Base-by-base conservation (phyloP, 2,888 invertebrate genomes). In the Microplitis deprimator region DNA sequence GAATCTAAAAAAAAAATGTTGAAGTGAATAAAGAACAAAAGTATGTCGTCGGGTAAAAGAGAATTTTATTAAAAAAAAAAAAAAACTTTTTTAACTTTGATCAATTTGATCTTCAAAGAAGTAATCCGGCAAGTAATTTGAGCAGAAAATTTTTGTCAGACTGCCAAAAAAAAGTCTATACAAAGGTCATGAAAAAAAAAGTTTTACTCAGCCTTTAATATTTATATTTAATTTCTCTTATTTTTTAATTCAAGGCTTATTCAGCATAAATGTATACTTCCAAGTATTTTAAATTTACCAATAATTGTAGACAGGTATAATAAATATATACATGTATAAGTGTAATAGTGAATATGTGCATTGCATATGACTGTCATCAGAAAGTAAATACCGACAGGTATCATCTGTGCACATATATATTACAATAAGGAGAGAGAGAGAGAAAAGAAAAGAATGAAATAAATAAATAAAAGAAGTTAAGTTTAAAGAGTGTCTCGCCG, bases 351-450 rank as follows among this genome's bases (percentile, higher is more conserved):
- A 29, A 77, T 75, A 75, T 78, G 80, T 65, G 65, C 62, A 62
- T 68, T 77, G 77, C 80, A 80, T 79, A 78, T 80, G 78, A 73
- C 79, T 67, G 73, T 61, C 8, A 65, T 29, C 65, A 65, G 38
- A 38, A 65, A 10, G 65, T 65, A 65, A 65, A 65, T 65, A 65
- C 65, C 65, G 65, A 38, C 65, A 65, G 65, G 65, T 65, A 65
- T 62, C 20, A 62, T 65, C 50, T 50, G 10, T 50, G 50, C 50
- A 77, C 75, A 75, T 79, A 75, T 78, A 77, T 70, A 72, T 74
- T 69, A 68, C 70, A 75, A 70, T 74, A 67, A 59, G 70, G 70
- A 68, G 29, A 70, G 17, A 41, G 67, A 65, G 17, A 39, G 29
- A 50, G 50, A 50, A 39, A 20, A 50, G 50, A 50, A 50, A 13